phyloP scores from a whole-genome alignment of 2,113 vertebrate genomes.

The Paraplagusia blochii region DNA sequence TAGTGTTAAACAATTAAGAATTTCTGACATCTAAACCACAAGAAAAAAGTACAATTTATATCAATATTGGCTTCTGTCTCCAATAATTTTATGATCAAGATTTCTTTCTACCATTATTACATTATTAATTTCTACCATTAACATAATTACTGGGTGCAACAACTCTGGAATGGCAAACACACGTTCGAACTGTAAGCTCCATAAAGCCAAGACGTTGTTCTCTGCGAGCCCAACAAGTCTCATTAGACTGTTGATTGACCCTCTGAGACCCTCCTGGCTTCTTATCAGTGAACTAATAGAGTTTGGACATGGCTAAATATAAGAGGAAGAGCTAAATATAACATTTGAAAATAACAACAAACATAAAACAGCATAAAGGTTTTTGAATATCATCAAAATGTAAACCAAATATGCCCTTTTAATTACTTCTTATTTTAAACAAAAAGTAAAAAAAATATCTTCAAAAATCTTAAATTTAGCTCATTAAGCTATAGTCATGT shows the following conservation, averaged over 20 bases:
- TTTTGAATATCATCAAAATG: too few species aligned
- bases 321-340: background rate
- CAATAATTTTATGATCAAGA: slow-evolving; percentile 9
- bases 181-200: slow-evolving; percentile 38
- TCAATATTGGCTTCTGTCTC: background rate
- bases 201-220: slow-evolving; percentile 41
- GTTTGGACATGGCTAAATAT: slow-evolving; percentile 3
- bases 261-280: slow-evolving; percentile 44
- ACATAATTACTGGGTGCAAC: slow-evolving; percentile 62
- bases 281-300: slow-evolving; percentile 26
- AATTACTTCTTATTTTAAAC: too few species aligned
- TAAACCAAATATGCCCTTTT: too few species aligned
- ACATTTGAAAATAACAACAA: background rate
- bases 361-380: slow-evolving; percentile 1
- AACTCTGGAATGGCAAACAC: slow-evolving; percentile 50
- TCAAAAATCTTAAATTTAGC: too few species aligned
- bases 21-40: too few species aligned
- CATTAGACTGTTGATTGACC: slow-evolving; percentile 45
- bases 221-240: slow-evolving; percentile 32
- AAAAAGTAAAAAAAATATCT: too few species aligned
- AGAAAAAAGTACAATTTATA: too few species aligned
- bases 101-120: slow-evolving; percentile 43
- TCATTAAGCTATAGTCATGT: too few species aligned
- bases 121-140: slow-evolving; percentile 43
- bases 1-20: too few species aligned